A percentile compares a stretch with the other conserved stretches of the same genome.
These are phyloP conservation scores for Acipenser oxyrinchus DNA, from an alignment of 2,797 vertebrate species.

Conservation along the genomic window DNA sequence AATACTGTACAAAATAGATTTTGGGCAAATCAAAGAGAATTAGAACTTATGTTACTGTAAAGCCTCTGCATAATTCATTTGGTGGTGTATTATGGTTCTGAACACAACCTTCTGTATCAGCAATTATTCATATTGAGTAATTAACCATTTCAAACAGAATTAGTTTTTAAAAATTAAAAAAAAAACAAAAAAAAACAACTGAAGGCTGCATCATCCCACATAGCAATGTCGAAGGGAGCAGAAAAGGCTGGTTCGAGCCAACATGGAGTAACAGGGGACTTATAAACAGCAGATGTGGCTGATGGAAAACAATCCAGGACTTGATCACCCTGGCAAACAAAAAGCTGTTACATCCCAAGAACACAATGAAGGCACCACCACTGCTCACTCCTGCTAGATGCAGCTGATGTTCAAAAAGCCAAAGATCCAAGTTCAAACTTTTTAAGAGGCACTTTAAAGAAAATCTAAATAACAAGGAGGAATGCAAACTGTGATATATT, in stretches of 20 bases:
- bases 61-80: too few species aligned
- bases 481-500: too few species aligned
- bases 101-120: too few species aligned
- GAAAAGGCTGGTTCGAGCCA: conserved; percentile 2
- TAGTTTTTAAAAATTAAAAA: conserved; percentile 4
- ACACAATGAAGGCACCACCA: conserved; percentile 10
- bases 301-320: conserved; percentile 2
- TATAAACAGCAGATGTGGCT: conserved; percentile 18
- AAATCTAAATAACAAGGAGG: too few species aligned
- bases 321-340: conserved; percentile 10
- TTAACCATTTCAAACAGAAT: conserved; percentile 15
- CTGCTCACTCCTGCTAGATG: too few species aligned
- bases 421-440: too few species aligned
- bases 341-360: conserved; percentile 10
- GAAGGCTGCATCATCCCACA: conserved; percentile 12
- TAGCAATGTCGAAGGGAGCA: background rate
- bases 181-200: conserved; percentile 1
- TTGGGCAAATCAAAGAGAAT: too few species aligned
- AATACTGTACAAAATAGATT: too few species aligned
- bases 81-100: too few species aligned
- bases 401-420: too few species aligned
- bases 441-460: too few species aligned
- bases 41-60: too few species aligned
- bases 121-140: background rate
- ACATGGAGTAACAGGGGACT: conserved; percentile 8